Evolutionary conservation across 2,888 invertebrate species (phyloP).

Genomic region (Apocheima hispidaria): DNA sequence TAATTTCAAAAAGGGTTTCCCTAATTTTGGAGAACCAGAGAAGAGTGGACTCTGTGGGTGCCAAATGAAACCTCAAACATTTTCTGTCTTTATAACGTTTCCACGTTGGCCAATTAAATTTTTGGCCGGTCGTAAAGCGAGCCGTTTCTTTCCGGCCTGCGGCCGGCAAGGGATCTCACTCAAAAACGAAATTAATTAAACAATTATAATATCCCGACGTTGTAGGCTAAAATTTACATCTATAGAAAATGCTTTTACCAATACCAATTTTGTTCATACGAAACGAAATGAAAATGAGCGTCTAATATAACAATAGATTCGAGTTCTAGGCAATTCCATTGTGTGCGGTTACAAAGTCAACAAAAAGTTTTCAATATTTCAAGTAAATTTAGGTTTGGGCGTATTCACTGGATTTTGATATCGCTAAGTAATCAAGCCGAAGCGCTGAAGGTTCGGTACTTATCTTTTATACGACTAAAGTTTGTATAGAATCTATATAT

Average conservation of each 20-base stretch:
- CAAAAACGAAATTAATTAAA: constrained; percentile 12
- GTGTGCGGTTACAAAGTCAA: constrained; percentile 4
- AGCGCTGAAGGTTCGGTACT: not conserved
- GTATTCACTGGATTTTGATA: constrained; percentile 1
- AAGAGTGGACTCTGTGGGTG: constrained; percentile 7
- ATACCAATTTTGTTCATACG: constrained; percentile 7
- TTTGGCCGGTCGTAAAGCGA: constrained; percentile 22
- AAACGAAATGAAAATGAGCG: constrained; percentile 7
- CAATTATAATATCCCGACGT: constrained; percentile 3
- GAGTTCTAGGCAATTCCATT: constrained; percentile 5
- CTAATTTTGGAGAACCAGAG: constrained; percentile 37
- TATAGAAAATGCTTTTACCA: not conserved
- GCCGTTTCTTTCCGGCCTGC: constrained; percentile 8
- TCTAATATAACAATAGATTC: constrained; percentile 15
- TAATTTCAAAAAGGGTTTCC: constrained; percentile 32
- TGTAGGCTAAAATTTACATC: not conserved
- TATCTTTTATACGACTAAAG: constrained; percentile 2
- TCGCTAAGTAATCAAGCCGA: not conserved
- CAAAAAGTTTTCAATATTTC: constrained; percentile 11
- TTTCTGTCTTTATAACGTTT: constrained; percentile 22
- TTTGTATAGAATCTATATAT: no score
- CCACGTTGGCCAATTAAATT: constrained; percentile 24
- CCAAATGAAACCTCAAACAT: constrained; percentile 17
- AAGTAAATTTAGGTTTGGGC: not conserved
- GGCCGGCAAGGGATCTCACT: not conserved